phyloP scores from a whole-genome alignment of 2,797 vertebrate genomes.

The Clarias fuscus region DNA sequence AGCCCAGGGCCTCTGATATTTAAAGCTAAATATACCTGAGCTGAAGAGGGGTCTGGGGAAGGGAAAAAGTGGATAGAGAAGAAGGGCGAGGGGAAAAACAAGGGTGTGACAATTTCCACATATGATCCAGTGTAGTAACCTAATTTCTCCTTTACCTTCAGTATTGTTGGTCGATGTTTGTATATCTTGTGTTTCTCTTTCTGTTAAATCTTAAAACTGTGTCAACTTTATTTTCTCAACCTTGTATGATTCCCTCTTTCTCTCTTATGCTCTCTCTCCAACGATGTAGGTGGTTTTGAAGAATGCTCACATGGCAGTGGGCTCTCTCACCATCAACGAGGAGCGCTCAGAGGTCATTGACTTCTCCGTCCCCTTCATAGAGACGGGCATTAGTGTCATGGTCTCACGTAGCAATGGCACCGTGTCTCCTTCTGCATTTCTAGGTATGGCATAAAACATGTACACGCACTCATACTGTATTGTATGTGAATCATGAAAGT shows the following conservation, averaged over 20 bases:
- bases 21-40: slow-evolving; percentile 68
- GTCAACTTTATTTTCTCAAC: not conserved
- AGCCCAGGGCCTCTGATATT: slow-evolving; percentile 55
- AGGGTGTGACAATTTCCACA: slow-evolving; percentile 47
- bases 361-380: slow-evolving; percentile 98
- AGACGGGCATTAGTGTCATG: slow-evolving; percentile 98
- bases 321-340: slow-evolving; percentile 97
- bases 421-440: slow-evolving; percentile 96
- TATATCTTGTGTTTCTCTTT: not conserved
- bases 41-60: slow-evolving; percentile 37
- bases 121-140: slow-evolving; percentile 58
- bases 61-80: slow-evolving; percentile 22
- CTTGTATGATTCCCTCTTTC: not conserved
- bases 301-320: slow-evolving; percentile 97
- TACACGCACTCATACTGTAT: slow-evolving; percentile 17
- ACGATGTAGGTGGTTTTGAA: slow-evolving; percentile 86
- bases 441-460: slow-evolving; percentile 76
- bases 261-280: not conserved
- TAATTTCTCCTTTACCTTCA: slow-evolving; percentile 33
- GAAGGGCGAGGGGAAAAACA: slow-evolving; percentile 17
- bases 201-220: not conserved
- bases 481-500: not conserved
- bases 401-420: slow-evolving; percentile 98
- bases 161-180: slow-evolving; percentile 3
- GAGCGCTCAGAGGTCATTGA: slow-evolving; percentile 97